Percentiles rank a stretch among this genome's conserved stretches.
These are phyloP conservation scores for Esox lucius DNA, from an alignment of 2,797 vertebrate species.

Conservation along the genomic window DNA sequence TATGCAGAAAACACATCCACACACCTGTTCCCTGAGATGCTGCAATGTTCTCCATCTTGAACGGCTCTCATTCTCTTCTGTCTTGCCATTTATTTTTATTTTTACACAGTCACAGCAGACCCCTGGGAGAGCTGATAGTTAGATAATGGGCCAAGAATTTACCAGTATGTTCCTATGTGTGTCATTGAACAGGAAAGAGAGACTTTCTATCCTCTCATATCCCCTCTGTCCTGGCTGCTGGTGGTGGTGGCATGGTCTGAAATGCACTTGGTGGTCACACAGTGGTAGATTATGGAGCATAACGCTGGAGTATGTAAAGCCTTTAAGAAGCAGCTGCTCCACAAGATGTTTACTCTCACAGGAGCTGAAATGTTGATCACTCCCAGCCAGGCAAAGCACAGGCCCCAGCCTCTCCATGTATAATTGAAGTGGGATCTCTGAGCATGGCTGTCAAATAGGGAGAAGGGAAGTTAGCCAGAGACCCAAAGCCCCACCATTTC, in stretches of 20 bases:
- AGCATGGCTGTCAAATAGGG: constrained; percentile 54
- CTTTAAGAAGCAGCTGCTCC: constrained; percentile 74
- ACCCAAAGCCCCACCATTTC: constrained; percentile 52
- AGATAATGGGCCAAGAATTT: constrained; percentile 40
- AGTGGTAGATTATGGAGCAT: constrained; percentile 45
- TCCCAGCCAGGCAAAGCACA: constrained; percentile 54
- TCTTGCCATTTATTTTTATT: constrained; percentile 12
- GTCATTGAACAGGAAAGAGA: constrained; percentile 14
- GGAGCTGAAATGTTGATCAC: constrained; percentile 81
- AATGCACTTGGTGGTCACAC: constrained; percentile 33
- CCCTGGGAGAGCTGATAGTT: constrained; percentile 42
- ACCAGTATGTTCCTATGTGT: neutral
- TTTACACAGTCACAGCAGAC: constrained; percentile 9
- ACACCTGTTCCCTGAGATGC: constrained; percentile 11
- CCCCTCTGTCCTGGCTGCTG: constrained; percentile 9
- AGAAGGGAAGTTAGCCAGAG: constrained; percentile 57
- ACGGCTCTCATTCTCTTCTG: neutral
- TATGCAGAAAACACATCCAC: neutral
- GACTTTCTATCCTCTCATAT: neutral
- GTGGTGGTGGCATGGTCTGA: constrained; percentile 28
- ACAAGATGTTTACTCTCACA: constrained; percentile 71
- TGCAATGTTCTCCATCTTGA: neutral
- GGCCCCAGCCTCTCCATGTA: constrained; percentile 60
- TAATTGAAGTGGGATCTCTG: constrained; percentile 72
- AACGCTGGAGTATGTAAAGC: constrained; percentile 61